Base-by-base conservation (phyloP, 2,797 vertebrate species). In the Alca torda region DNA sequence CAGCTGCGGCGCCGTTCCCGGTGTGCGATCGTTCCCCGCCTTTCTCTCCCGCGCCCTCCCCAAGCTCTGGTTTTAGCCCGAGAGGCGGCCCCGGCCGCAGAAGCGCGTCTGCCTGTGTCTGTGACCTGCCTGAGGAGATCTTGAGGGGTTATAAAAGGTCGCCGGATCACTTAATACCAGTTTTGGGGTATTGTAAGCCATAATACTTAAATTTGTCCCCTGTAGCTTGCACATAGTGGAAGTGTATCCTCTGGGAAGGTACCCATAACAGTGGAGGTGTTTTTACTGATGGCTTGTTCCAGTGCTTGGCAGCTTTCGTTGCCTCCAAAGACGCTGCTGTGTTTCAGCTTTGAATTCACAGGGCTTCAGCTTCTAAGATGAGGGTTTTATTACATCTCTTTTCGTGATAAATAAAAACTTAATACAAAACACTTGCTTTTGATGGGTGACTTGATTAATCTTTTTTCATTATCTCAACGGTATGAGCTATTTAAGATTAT, bases 111-210 rank as follows among this genome's bases (percentile, higher is more conserved):
- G 9, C 11, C 6, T 13, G 1, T 16, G 16, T 1, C n/a, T 28
- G n/a, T 15, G 41, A 6, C 16, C 10, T 8, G 1, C 7, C 3
- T 12, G 12, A 23, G 21, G 26, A 26, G 37, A 10, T 11, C 6
- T 3, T 3, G 13, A 11, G 9, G 4, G 28, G 33, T 8, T 31
- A 2, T 26, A 23, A 50, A 37, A 21, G 11, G 6, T 43, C 3
- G 1, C 23, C 20, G 16, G 4, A 2, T 46, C 2, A 0, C 21
- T 54, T 61, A 45, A 18, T 26, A 23, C 13, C 0, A 0, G 2
- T 6, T 37, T 46, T 30, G 11, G 20, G 9, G 21, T 59, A 4
- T 64, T 16, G 0, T 51, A 23, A 76, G 4, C 26, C 3, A 0
- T 21, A 12, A 12, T 10, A 2, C 6, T 41, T 39, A 26, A 15